These are phyloP conservation scores for Sebastes jordani DNA, from an alignment of 2,797 vertebrate genomes.

Conservation along the genomic window DNA sequence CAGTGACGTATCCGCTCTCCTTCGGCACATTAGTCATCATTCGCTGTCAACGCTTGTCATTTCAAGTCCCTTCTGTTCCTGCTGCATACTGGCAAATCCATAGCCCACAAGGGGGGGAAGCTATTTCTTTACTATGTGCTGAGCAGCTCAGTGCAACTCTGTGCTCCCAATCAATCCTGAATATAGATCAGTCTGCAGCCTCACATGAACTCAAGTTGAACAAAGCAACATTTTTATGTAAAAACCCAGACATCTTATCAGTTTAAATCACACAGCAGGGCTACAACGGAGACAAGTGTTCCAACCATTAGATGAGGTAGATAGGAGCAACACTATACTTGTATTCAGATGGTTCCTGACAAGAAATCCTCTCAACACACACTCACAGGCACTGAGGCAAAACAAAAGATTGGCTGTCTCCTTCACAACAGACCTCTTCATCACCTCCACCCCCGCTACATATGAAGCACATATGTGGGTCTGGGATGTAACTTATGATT, in stretches of 20 bases:
- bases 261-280: background rate
- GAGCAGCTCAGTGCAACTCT: background rate
- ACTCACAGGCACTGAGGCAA: background rate
- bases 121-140: conserved; percentile 16
- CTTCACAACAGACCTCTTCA: background rate
- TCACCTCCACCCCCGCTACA: conserved; percentile 20
- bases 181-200: conserved; percentile 28
- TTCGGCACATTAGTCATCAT: conserved; percentile 64
- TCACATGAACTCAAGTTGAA: conserved; percentile 18
- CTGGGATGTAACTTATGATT: background rate
- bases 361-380: background rate
- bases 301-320: background rate
- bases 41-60: conserved; percentile 61
- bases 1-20: conserved; percentile 43
- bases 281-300: background rate
- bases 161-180: conserved; percentile 27
- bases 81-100: conserved; percentile 24
- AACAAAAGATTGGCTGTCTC: conserved; percentile 1
- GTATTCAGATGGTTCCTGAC: background rate
- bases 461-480: background rate
- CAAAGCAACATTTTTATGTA: background rate
- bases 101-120: conserved; percentile 4
- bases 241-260: conserved; percentile 2
- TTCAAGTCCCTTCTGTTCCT: conserved; percentile 49
- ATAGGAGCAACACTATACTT: background rate